These are phyloP conservation scores for Ceratosolen fusciceps DNA, from an alignment of 1,140 invertebrate species.

Conservation along the genomic window DNA sequence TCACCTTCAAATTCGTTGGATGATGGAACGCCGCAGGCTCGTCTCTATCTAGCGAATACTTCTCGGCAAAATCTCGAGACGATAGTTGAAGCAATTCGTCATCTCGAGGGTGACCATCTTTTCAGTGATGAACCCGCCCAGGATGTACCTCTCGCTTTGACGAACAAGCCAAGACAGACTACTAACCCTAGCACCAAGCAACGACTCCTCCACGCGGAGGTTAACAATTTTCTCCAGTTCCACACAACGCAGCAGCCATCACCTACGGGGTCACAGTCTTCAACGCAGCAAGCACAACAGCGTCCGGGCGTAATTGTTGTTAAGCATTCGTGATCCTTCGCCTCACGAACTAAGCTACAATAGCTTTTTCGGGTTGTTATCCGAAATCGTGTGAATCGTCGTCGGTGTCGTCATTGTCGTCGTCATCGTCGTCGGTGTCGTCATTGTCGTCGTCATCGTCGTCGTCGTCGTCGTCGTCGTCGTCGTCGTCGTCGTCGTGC, in stretches of 20 bases:
- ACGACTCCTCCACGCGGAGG: conserved; percentile 75
- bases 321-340: conserved; percentile 80
- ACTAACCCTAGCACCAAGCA: conserved; percentile 51
- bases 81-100: conserved; percentile 97
- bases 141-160: conserved; percentile 83
- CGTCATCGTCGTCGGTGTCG: background rate
- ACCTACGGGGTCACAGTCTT: conserved; percentile 71
- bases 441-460: background rate
- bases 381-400: conserved; percentile 20
- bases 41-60: conserved; percentile 82
- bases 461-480: background rate
- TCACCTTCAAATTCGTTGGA: conserved; percentile 74
- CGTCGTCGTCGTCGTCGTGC: background rate
- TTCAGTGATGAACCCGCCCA: conserved; percentile 82
- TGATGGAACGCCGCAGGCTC: conserved; percentile 71
- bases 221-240: conserved; percentile 78
- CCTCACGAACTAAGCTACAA: conserved; percentile 54
- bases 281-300: conserved; percentile 76
- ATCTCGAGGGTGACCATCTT: conserved; percentile 94
- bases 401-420: background rate
- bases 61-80: conserved; percentile 96
- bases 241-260: conserved; percentile 69
- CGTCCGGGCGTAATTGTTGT: conserved; percentile 89
- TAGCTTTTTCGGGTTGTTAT: conserved; percentile 35
- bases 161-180: conserved; percentile 68